These are phyloP conservation scores for Porites evermanni DNA, from an alignment of 92 coral and sea anemone species.

Conservation along the genomic window DNA sequence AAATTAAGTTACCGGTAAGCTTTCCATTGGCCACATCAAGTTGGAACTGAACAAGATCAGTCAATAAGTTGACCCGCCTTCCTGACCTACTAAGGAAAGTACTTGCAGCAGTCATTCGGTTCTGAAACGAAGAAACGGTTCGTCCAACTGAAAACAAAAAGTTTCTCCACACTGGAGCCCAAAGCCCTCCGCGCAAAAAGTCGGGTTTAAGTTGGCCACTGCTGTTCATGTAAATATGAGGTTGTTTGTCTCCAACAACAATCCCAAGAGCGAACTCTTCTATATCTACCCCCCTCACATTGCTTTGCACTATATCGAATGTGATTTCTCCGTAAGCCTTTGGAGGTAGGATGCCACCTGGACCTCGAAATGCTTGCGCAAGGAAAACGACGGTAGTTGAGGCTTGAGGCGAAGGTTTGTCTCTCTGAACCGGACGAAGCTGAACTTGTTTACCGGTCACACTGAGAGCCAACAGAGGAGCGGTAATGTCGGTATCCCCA, in stretches of 20 bases:
- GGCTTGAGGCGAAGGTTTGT: slow-evolving; percentile 20
- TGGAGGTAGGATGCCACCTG: slow-evolving; percentile 82
- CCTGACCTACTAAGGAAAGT: slow-evolving; percentile 68
- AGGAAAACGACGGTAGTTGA: slow-evolving; percentile 54
- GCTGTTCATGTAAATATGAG: slow-evolving; percentile 71
- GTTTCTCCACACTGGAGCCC: slow-evolving; percentile 84
- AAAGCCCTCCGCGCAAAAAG: slow-evolving; percentile 47
- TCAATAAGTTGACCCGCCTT: slow-evolving; percentile 60
- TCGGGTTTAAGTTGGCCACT: slow-evolving; percentile 70
- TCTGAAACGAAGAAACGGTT: slow-evolving; percentile 65
- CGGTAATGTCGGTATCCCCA: slow-evolving; percentile 70
- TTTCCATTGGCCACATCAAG: slow-evolving; percentile 75
- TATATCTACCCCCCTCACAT: slow-evolving; percentile 9
- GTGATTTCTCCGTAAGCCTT: slow-evolving; percentile 57
- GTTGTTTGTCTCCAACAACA: slow-evolving; percentile 42
- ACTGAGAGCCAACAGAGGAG: slow-evolving; percentile 63
- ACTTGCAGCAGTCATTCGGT: slow-evolving; percentile 63
- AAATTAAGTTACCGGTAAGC: slow-evolving; percentile 54
- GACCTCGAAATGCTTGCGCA: slow-evolving; percentile 74
- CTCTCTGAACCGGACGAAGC: slow-evolving; percentile 58
- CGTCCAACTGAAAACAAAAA: slow-evolving; percentile 72
- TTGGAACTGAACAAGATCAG: slow-evolving; percentile 71
- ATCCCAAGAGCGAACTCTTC: slow-evolving; percentile 31
- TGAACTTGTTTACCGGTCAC: slow-evolving; percentile 40
- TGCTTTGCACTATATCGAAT: slow-evolving; percentile 53